Evolutionary conservation across 1,140 invertebrate species (phyloP).

Genomic region (Drosophila truncata): DNA sequence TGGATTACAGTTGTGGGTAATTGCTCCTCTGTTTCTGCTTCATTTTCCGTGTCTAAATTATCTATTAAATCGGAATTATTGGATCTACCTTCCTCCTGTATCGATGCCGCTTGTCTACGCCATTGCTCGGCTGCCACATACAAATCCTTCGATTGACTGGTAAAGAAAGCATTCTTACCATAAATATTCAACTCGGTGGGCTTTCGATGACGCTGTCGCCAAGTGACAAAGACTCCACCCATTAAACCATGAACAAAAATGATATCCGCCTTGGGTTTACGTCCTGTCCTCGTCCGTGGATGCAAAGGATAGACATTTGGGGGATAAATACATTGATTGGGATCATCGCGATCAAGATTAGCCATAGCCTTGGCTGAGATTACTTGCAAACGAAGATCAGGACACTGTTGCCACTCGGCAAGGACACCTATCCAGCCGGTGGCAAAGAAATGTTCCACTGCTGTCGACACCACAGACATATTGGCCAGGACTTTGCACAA

Average conservation of each 20-base stretch:
- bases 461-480: constrained; percentile 70
- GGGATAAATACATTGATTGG: constrained; percentile 85
- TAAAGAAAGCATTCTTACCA: constrained; percentile 83
- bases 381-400: constrained; percentile 88
- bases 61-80: background rate
- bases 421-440: constrained; percentile 78
- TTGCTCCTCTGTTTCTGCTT: background rate
- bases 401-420: constrained; percentile 87
- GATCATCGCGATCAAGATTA: constrained; percentile 89
- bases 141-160: constrained; percentile 78
- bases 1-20: background rate
- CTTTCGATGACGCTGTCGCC: constrained; percentile 89
- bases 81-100: no score
- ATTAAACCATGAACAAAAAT: constrained; percentile 93
- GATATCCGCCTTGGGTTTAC: constrained; percentile 88
- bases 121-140: constrained; percentile 79
- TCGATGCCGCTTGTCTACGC: constrained; percentile 39
- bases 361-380: constrained; percentile 89
- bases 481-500: constrained; percentile 82
- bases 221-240: constrained; percentile 93
- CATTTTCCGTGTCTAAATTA: background rate
- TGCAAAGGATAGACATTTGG: constrained; percentile 90
- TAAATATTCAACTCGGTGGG: constrained; percentile 75
- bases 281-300: constrained; percentile 87
- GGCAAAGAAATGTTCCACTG: constrained; percentile 77